phyloP scores from a whole-genome alignment of 2,888 invertebrate genomes.

The Plutella xylostella region DNA sequence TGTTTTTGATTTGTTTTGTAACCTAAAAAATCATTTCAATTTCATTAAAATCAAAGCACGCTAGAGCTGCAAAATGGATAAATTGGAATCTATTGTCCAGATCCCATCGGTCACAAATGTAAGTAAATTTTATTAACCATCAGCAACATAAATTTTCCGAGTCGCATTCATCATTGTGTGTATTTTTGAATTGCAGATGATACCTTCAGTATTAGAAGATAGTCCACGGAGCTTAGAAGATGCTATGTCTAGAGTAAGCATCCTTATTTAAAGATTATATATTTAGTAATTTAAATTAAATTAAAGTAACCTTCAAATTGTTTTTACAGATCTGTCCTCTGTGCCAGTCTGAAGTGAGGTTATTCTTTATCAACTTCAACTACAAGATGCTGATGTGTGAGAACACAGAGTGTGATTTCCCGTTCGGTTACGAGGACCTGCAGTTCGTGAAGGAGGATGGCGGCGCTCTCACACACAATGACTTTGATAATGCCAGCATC shows the following conservation, averaged over 20 bases:
- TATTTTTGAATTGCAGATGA: neutral
- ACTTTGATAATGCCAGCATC: too few species aligned
- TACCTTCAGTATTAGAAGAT: neutral
- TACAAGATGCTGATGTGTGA: slow-evolving; percentile 47
- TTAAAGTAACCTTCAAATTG: too few species aligned
- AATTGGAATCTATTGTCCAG: too few species aligned
- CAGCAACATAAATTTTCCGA: too few species aligned
- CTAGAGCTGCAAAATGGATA: too few species aligned
- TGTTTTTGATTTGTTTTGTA: too few species aligned
- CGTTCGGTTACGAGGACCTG: slow-evolving; percentile 39
- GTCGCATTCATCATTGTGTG: neutral
- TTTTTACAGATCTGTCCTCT: slow-evolving; percentile 41
- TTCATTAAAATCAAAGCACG: too few species aligned
- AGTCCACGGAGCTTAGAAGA: neutral
- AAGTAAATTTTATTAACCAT: too few species aligned
- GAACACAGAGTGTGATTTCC: slow-evolving; percentile 39
- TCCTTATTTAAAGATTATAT: neutral
- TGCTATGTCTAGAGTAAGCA: neutral
- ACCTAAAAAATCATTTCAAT: too few species aligned
- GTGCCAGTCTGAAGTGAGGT: slow-evolving; percentile 30
- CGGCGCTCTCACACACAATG: slow-evolving; percentile 20
- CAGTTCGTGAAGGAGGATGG: slow-evolving; percentile 29
- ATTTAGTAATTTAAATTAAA: neutral
- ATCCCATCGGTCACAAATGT: too few species aligned
- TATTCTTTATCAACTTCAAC: slow-evolving; percentile 36